Conservation (phyloP, 2,888 invertebrate genomes). For the Timema cristinae region DNA sequence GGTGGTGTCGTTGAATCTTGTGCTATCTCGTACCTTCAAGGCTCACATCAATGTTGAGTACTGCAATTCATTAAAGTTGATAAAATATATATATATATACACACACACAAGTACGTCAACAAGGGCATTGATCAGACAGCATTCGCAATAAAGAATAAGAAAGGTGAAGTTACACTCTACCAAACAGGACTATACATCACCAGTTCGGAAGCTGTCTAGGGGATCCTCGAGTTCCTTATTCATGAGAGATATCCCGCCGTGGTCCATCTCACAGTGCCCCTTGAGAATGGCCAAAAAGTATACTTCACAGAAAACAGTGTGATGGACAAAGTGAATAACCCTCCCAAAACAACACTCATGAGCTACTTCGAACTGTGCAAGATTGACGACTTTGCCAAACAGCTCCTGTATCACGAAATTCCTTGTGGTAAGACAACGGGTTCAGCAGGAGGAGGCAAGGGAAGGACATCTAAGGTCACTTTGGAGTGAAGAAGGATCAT, state of each 20-base stretch:
- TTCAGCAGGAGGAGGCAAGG: not conserved
- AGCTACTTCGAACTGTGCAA: conserved; percentile 34
- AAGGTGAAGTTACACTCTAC: conserved; percentile 39
- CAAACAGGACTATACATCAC: conserved; percentile 35
- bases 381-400: conserved; percentile 34
- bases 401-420: conserved; percentile 23
- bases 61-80: not conserved
- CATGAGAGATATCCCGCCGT: conserved; percentile 38
- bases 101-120: not conserved
- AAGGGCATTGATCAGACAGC: conserved; percentile 29
- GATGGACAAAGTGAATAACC: conserved; percentile 30
- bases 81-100: conserved; percentile 11
- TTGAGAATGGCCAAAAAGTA: conserved; percentile 38
- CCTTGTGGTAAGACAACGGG: conserved; percentile 27
- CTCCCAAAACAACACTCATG: conserved; percentile 32
- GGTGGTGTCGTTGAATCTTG: conserved; percentile 17
- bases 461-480: not conserved
- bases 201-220: conserved; percentile 38
- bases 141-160: conserved; percentile 32
- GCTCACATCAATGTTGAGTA: conserved; percentile 2
- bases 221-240: conserved; percentile 37
- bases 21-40: not conserved
- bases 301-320: conserved; percentile 40
- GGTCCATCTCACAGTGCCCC: conserved; percentile 37
- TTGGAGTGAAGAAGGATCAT: not conserved